These are phyloP conservation scores for Cnemophilus loriae DNA, from an alignment of 2,113 vertebrate genomes.

Conservation along the genomic window DNA sequence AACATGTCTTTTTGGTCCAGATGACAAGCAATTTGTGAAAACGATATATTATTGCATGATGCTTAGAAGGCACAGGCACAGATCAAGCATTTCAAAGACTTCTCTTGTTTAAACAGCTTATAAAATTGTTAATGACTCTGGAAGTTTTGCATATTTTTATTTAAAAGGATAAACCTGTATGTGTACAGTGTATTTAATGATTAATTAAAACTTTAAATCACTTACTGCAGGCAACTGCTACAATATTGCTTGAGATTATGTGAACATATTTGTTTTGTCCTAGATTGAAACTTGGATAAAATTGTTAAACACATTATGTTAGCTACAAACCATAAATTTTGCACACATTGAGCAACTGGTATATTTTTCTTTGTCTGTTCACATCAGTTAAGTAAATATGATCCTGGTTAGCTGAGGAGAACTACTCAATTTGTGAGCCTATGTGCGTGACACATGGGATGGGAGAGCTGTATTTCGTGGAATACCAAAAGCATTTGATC, in stretches of 20 bases:
- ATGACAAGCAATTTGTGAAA: slow-evolving; percentile 16
- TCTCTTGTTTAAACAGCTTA: slow-evolving; percentile 66
- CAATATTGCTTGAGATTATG: slow-evolving; percentile 61
- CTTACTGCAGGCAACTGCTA: slow-evolving; percentile 41
- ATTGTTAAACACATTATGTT: slow-evolving; percentile 52
- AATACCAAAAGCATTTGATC: not conserved
- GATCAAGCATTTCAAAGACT: slow-evolving; percentile 52
- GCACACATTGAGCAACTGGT: not conserved
- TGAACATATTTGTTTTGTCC: slow-evolving; percentile 70
- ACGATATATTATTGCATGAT: not conserved
- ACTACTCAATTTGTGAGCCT: not conserved
- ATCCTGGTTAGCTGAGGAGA: slow-evolving; percentile 14
- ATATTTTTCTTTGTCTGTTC: slow-evolving; percentile 54
- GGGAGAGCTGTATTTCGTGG: not conserved
- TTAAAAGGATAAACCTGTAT: slow-evolving; percentile 64
- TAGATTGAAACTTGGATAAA: slow-evolving; percentile 63
- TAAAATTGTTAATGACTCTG: slow-evolving; percentile 64
- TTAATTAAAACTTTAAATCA: slow-evolving; percentile 68
- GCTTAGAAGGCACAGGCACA: slow-evolving; percentile 9
- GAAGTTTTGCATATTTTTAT: slow-evolving; percentile 63
- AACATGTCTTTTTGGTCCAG: not conserved
- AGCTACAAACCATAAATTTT: slow-evolving; percentile 51
- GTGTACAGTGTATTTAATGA: slow-evolving; percentile 63
- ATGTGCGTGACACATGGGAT: slow-evolving; percentile 18
- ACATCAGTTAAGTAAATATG: slow-evolving; percentile 57